Conservation (phyloP, 2,113 vertebrate genomes). For the Heterocephalus glaber region DNA sequence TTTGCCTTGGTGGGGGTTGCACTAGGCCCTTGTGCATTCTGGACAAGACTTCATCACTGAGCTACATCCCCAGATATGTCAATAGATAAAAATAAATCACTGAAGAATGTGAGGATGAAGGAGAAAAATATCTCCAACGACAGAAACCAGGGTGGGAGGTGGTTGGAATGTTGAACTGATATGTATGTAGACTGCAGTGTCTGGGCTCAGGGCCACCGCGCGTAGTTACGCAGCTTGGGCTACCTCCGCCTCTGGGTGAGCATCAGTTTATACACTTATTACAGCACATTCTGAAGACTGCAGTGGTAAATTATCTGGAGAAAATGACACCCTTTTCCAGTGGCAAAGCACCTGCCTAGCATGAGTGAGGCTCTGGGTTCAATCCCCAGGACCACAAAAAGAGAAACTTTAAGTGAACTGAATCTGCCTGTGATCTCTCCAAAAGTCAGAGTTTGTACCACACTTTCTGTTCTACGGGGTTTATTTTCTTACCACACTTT, state of each 20-base stretch:
- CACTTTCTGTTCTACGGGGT: not conserved
- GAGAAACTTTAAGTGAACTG: not conserved
- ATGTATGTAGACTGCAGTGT: not conserved
- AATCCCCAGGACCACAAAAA: not conserved
- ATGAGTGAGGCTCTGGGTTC: not conserved
- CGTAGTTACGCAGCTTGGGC: not conserved
- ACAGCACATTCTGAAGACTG: slow-evolving; percentile 8
- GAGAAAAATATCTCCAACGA: not conserved
- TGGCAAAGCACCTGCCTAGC: not conserved
- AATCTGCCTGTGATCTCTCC: not conserved
- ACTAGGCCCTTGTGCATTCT: not conserved
- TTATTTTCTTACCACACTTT: not conserved
- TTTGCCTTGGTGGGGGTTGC: not conserved
- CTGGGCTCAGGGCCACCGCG: not conserved
- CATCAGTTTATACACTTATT: not conserved
- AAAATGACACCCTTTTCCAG: not conserved
- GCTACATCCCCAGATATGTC: not conserved
- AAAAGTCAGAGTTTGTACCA: not conserved
- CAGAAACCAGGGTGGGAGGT: not conserved
- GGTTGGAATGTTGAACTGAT: not conserved
- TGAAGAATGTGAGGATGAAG: not conserved
- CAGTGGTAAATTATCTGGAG: not conserved
- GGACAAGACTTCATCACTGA: not conserved
- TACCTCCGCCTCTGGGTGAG: not conserved
- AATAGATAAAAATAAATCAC: not conserved